phyloP scores from a whole-genome alignment of 2,888 invertebrate species.

The Phalera bucephala region DNA sequence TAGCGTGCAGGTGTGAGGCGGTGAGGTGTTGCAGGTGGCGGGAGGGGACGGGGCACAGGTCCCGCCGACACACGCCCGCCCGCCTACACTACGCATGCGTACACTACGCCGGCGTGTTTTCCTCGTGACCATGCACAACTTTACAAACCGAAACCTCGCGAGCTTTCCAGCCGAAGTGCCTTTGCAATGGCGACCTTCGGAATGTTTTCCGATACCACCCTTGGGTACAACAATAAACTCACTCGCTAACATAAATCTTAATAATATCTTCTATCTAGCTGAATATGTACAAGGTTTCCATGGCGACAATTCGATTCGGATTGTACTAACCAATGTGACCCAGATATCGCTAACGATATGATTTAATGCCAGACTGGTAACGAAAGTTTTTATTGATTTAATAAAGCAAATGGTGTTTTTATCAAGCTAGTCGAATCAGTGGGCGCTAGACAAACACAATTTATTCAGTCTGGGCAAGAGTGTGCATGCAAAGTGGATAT shows the following conservation, averaged over 20 bases:
- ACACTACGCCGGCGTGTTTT: slow-evolving; percentile 66
- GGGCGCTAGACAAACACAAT: slow-evolving; percentile 23
- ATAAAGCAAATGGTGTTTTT: slow-evolving; percentile 21
- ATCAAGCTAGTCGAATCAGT: slow-evolving; percentile 14
- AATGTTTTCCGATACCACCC: neutral
- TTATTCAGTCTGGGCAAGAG: slow-evolving; percentile 34
- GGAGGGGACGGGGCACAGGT: slow-evolving; percentile 18
- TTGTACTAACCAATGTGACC: slow-evolving; percentile 7
- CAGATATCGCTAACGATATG: slow-evolving; percentile 5
- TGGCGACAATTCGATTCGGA: slow-evolving; percentile 10
- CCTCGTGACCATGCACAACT: slow-evolving; percentile 62
- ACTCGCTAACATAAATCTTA: no score
- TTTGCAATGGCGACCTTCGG: slow-evolving; percentile 14
- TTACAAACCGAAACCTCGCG: slow-evolving; percentile 21
- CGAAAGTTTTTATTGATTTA: slow-evolving; percentile 21
- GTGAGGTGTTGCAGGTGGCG: slow-evolving; percentile 44
- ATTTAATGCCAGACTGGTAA: slow-evolving; percentile 9
- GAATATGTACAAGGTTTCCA: slow-evolving; percentile 4
- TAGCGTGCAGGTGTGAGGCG: slow-evolving; percentile 50
- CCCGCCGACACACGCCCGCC: slow-evolving; percentile 20
- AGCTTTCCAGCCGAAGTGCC: slow-evolving; percentile 21
- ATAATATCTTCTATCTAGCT: no score
- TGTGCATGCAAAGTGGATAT: slow-evolving; percentile 46
- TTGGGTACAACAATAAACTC: neutral
- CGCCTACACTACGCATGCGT: slow-evolving; percentile 62